Evolutionary conservation across 2,797 vertebrate genomes (phyloP), one percentile per base, ranked within the genome.

Genomic region (Brachyrhaphis roseni): DNA sequence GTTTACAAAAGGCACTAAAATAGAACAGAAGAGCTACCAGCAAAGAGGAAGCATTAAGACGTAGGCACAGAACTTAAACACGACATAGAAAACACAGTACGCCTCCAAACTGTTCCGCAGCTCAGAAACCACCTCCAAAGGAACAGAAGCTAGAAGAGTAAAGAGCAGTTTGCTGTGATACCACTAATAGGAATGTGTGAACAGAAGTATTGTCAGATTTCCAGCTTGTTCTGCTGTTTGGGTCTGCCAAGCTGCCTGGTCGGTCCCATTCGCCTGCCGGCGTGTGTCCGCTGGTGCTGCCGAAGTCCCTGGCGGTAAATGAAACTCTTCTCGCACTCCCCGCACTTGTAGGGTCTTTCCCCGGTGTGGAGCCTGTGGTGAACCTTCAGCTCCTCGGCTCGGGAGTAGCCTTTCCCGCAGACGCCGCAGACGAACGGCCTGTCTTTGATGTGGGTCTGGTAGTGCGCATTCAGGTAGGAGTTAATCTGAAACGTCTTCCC

Each of bases 351-450:
- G 49, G 94, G 94, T 84, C 93, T 91, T 80, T 94, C 94, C 43
- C 94, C 94, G 0, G 93, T 95, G 89, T 95, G 94, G 12, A 93
- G 91, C 81, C 94, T 85, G 85, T 91, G 85, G 86, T 95, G 94
- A 72, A 93, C 94, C 79, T 93, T 95, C 75, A 95, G 91, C 41
- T 93, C 93, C 83, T 93, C 94, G 0, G 91, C 91, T 75, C 94
- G 78, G 31, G 94, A 90, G 82, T 94, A 95, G 77, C 93, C 90
- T 82, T 95, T 95, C 26, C 93, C 94, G 49, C 94, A 95, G 57
- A 94, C 75, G 0, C 86, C 84, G 45, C 94, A 95, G 15, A 86
- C 82, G 70, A 92, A 94, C 2, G 93, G 93, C 34, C 94, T 85
- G 66, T 93, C 88, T 74, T 91, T 92, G 3, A 93, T 89, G 89